These are phyloP conservation scores for Spongilla lacustris DNA, from an alignment of 37 sponge, comb jelly and placozoan species.

Conservation along the genomic window DNA sequence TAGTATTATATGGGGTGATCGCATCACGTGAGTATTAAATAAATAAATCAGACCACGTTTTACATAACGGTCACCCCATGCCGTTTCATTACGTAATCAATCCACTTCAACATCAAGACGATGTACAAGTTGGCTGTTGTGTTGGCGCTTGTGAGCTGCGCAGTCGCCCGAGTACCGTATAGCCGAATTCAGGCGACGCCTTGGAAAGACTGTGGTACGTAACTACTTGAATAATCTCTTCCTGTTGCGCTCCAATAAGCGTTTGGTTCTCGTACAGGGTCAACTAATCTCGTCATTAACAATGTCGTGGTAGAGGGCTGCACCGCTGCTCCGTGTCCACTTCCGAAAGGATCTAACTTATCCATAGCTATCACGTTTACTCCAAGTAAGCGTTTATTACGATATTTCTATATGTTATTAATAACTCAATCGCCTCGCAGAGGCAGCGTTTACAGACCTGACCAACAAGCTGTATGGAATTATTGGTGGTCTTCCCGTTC, in stretches of 20 bases:
- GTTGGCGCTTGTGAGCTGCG: background rate
- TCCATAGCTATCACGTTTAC: conserved; percentile 27
- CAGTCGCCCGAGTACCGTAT: background rate
- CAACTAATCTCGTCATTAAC: background rate
- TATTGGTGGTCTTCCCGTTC: conserved; percentile 21
- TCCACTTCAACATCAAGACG: too few species aligned
- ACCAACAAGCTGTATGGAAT: conserved; percentile 22
- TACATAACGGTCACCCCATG: too few species aligned
- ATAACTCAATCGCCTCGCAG: background rate
- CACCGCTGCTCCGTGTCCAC: conserved; percentile 21
- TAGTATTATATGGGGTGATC: too few species aligned
- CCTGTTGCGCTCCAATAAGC: too few species aligned
- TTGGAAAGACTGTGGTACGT: background rate
- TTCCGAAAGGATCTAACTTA: conserved; percentile 21
- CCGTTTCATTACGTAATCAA: too few species aligned
- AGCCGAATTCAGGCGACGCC: background rate
- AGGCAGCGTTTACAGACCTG: background rate
- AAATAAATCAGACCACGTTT: too few species aligned
- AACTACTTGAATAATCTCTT: background rate
- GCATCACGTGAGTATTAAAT: too few species aligned
- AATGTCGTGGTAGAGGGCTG: conserved; percentile 22
- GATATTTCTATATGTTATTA: too few species aligned
- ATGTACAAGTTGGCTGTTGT: background rate
- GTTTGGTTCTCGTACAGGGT: background rate
- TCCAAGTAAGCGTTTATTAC: conserved; percentile 1